Evolutionary conservation across 2,113 vertebrate genomes (phyloP), one percentile per base, ranked within the genome.

Genomic region (Tenebrosternarchus preto): DNA sequence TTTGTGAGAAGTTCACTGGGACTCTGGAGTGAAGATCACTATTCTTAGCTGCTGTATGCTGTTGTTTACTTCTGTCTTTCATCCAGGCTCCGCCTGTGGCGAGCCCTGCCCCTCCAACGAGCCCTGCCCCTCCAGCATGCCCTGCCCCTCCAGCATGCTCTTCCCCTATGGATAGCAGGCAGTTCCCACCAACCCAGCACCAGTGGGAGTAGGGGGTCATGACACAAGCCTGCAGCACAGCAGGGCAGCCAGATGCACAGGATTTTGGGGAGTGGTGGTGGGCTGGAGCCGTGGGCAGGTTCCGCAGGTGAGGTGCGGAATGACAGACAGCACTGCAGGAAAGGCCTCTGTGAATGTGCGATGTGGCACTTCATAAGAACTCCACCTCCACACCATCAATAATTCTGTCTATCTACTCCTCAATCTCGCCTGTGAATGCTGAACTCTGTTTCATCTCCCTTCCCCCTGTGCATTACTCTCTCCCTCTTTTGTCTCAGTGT

Each of bases 381-480:
- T 77, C 80, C 67, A 36, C 33, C 80, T 80, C 77, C 68, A 20
- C 22, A 19, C 78, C 80, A 85, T 85, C 83, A 85, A 85, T 85
- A 77, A 85, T 85, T 82, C 84, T 78, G 69, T 83, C 84, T 83
- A 83, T 85, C 80, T 61, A 69, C 68, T 66, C 80, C 55, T 80
- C 79, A 39, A 56, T 66, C 76, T 81, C 68, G 74, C 69, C 72
- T 17, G 78, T 81, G 78, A 81, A 76, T 82, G 69, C 60, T 82
- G 68, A 82, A 82, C 67, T 77, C 80, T 76, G 70, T 81, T 81
- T 85, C 60, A 78, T 83, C 74, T 68, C 25, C 56, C 43, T 29
- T 77, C 67, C n/a, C 67, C 43, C 1, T 68, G 19, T 20, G 71
- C 70, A 43, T 55, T 72, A 36, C 70, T 80, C 70, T 53, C 63